Conservation (phyloP, 2,113 vertebrate genomes). For the Oreocharis arfaki region DNA sequence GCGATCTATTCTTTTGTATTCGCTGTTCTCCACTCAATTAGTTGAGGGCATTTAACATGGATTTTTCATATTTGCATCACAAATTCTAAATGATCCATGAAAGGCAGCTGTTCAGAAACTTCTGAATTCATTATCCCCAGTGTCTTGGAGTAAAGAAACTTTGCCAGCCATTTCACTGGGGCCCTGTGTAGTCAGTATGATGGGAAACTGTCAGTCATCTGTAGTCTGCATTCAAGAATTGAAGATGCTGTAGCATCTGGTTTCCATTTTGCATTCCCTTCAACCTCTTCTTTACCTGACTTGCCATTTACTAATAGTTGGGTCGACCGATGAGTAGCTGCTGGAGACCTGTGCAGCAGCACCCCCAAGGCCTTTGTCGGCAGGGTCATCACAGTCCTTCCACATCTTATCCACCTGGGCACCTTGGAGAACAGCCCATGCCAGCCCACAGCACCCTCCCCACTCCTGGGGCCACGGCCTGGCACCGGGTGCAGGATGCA, state of each 20-base stretch:
- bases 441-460: background rate
- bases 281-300: background rate
- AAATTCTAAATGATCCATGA: slow-evolving; percentile 64
- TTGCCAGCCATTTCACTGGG: background rate
- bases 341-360: background rate
- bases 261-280: background rate
- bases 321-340: background rate
- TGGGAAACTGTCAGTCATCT: slow-evolving; percentile 24
- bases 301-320: background rate
- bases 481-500: fast-evolving
- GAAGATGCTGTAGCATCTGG: background rate
- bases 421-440: fast-evolving
- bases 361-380: background rate
- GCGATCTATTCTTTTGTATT: slow-evolving; percentile 8
- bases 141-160: background rate
- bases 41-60: slow-evolving; percentile 60
- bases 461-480: background rate
- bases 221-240: background rate
- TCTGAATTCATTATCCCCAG: slow-evolving; percentile 39
- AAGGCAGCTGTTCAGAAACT: slow-evolving; percentile 65
- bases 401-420: fast-evolving
- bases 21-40: slow-evolving; percentile 43
- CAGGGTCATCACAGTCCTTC: background rate
- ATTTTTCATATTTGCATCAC: slow-evolving; percentile 66
- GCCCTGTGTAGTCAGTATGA: background rate